A percentile compares a stretch with the other conserved stretches of the same genome.
These are phyloP conservation scores for Gadus chalcogrammus DNA, from an alignment of 2,113 vertebrate genomes.

Conservation along the genomic window DNA sequence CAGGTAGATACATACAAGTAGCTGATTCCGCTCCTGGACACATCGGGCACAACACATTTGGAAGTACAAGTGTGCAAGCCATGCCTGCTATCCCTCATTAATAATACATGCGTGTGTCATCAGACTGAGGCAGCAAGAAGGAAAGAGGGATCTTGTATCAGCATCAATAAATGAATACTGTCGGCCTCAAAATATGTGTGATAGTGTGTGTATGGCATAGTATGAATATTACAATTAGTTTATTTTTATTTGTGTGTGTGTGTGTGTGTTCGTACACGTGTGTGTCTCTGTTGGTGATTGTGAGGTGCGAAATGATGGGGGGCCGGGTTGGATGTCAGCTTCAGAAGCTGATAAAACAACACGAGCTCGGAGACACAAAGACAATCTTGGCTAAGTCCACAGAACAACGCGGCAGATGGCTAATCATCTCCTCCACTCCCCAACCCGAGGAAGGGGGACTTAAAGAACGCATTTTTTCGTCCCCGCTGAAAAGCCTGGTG, in stretches of 20 bases:
- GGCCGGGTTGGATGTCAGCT: background rate
- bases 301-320: background rate
- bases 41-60: no score
- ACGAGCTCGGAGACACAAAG: constrained; percentile 8
- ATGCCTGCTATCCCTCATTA: no score
- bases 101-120: no score
- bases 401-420: constrained; percentile 37
- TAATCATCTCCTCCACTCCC: constrained; percentile 22
- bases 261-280: constrained; percentile 11
- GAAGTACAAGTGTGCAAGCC: no score
- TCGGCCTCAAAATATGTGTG: background rate
- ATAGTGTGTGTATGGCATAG: background rate
- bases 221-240: background rate
- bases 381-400: constrained; percentile 19
- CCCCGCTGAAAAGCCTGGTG: background rate
- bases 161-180: no score
- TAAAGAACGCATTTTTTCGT: constrained; percentile 28
- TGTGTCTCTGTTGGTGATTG: background rate
- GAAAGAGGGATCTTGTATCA: no score
- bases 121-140: no score
- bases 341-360: constrained; percentile 14
- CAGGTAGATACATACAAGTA: no score
- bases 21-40: no score
- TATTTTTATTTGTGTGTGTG: background rate
- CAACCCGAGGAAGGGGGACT: constrained; percentile 17